Conservation (phyloP, 1,140 invertebrate genomes). For the Schlechtendalia chinensis region DNA sequence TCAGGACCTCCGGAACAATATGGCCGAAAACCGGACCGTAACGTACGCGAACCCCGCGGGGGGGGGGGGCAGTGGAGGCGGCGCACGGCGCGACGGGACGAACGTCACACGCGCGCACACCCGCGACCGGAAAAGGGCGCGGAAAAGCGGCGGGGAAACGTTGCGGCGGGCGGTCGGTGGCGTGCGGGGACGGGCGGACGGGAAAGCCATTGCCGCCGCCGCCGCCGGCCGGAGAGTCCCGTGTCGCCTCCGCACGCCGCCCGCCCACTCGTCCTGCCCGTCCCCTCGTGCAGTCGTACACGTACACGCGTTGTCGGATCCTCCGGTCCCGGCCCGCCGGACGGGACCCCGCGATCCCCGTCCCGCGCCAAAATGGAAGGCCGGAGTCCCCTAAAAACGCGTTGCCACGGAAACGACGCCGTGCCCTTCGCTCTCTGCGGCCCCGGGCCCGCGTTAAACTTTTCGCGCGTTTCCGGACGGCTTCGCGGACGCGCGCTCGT, state of each 20-base stretch:
- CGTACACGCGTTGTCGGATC: slow-evolving; percentile 21
- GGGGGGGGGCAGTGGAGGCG: no score
- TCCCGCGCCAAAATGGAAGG: slow-evolving; percentile 39
- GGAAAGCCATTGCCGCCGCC: slow-evolving; percentile 41
- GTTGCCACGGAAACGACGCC: slow-evolving; percentile 48
- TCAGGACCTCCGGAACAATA: no score
- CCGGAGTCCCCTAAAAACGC: slow-evolving; percentile 31
- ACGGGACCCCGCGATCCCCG: neutral
- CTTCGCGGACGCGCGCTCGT: no score
- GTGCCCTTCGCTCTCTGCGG: no score
- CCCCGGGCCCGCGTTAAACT: no score
- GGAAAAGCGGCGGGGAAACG: slow-evolving; percentile 4
- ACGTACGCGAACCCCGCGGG: no score
- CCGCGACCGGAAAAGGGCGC: slow-evolving; percentile 19
- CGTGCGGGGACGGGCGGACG: neutral
- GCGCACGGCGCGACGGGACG: neutral
- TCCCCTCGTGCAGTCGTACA: no score
- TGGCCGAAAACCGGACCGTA: no score
- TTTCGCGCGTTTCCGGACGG: no score
- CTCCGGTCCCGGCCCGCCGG: neutral
- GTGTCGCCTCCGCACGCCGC: neutral
- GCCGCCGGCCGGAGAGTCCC: neutral
- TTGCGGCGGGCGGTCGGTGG: neutral
- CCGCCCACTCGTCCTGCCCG: neutral
- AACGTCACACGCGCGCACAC: slow-evolving; percentile 26